Evolutionary conservation across 2,888 invertebrate genomes (phyloP).

Genomic region (Drosophila recens): DNA sequence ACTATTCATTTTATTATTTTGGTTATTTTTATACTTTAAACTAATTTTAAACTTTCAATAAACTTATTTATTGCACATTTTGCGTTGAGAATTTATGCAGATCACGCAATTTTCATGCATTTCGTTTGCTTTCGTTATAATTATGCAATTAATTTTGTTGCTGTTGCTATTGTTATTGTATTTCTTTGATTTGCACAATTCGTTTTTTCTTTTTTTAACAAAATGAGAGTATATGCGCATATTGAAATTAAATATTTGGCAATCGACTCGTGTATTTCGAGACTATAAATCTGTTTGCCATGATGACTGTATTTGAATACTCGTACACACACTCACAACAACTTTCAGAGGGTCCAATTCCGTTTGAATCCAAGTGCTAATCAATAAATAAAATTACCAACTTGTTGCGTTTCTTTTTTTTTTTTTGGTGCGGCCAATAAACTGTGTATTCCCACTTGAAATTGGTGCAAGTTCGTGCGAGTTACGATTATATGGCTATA

Average conservation of each 20-base stretch:
- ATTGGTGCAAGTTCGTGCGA: conserved; percentile 50
- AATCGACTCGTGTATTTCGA: conserved; percentile 37
- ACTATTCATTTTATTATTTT: conserved; percentile 29
- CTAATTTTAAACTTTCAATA: conserved; percentile 32
- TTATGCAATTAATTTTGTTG: conserved; percentile 56
- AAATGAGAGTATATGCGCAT: conserved; percentile 11
- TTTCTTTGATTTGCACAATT: conserved; percentile 25
- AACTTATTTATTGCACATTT: conserved; percentile 56
- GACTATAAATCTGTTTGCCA: conserved; percentile 23
- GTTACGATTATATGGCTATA: conserved; percentile 24
- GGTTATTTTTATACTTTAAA: conserved; percentile 7
- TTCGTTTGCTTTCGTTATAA: conserved; percentile 52
- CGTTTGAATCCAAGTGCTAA: conserved; percentile 50
- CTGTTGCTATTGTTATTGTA: conserved; percentile 32
- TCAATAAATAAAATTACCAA: conserved; percentile 66
- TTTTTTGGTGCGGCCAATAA: conserved; percentile 37
- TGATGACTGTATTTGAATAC: conserved; percentile 27
- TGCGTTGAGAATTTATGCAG: conserved; percentile 69
- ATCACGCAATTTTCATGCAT: conserved; percentile 68
- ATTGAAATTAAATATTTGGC: conserved; percentile 54
- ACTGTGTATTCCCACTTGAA: conserved; percentile 27
- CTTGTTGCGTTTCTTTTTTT: conserved; percentile 46
- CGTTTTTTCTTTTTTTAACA: conserved; percentile 1
- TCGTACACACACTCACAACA: conserved; percentile 9
- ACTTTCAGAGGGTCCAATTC: conserved; percentile 25